Percentiles rank a stretch among this genome's conserved stretches.
Evolutionary conservation across 2,888 invertebrate species (phyloP).

Genomic region (Escarpia spicata): DNA sequence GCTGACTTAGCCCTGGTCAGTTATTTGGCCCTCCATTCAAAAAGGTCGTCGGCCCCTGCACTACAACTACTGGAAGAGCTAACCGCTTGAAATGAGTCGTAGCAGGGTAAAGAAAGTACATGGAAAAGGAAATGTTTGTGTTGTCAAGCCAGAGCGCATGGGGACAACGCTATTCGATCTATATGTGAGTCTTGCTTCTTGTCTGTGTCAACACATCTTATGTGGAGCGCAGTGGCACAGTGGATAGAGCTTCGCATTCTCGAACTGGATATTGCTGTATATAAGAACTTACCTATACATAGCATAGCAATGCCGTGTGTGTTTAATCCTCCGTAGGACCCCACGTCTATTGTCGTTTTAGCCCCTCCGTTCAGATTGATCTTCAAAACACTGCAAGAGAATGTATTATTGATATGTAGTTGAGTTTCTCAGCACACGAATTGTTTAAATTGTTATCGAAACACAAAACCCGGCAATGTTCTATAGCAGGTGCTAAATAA

Average conservation of each 20-base stretch:
- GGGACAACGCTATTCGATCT: background rate
- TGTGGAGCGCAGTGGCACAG: no score
- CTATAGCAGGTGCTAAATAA: no score
- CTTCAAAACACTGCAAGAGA: background rate
- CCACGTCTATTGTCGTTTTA: background rate
- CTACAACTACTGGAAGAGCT: no score
- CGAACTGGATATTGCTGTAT: background rate
- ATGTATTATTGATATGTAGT: background rate
- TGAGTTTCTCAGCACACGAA: no score
- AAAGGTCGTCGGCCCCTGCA: no score
- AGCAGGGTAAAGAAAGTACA: background rate
- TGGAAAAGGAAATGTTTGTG: background rate
- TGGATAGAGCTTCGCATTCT: background rate
- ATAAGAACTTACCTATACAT: background rate
- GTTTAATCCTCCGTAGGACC: background rate
- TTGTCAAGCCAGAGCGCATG: background rate
- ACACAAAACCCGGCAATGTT: no score
- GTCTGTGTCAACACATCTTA: background rate
- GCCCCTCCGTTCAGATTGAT: background rate
- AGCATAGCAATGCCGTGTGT: background rate
- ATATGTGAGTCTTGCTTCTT: background rate
- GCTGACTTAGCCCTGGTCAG: no score
- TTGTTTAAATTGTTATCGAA: no score
- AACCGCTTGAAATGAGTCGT: no score
- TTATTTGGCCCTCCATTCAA: no score